Percentiles rank a stretch among this genome's conserved stretches.
phyloP scores from a whole-genome alignment of 2,888 invertebrate genomes.

The Horisme vitalbata region DNA sequence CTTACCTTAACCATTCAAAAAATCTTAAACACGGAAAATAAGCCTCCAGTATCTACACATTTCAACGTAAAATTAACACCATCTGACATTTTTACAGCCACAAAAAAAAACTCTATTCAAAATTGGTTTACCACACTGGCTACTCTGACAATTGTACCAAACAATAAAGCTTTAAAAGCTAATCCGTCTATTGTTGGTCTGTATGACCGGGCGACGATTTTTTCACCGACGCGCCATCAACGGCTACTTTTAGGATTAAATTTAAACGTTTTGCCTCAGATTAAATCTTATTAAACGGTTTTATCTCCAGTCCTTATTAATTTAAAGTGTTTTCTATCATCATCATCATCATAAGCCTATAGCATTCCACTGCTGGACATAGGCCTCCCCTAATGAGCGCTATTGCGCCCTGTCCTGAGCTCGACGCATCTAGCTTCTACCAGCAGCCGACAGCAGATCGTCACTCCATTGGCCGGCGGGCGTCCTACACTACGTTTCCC shows the following conservation, averaged over 20 bases:
- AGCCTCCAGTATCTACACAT: constrained; percentile 18
- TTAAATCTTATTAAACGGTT: too few relatives aligned
- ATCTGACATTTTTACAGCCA: constrained; percentile 21
- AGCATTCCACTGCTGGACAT: too few relatives aligned
- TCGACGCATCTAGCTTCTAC: too few relatives aligned
- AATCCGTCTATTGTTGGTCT: constrained; percentile 49
- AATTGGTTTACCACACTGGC: constrained; percentile 35
- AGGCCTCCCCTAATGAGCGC: too few relatives aligned
- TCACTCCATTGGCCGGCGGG: too few relatives aligned
- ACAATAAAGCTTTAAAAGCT: constrained; percentile 46
- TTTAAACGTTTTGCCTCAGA: constrained; percentile 5
- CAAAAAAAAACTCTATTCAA: constrained; percentile 28
- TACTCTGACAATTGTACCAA: constrained; percentile 38
- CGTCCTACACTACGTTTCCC: too few relatives aligned
- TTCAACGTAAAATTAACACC: constrained; percentile 34
- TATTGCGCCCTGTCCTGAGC: too few relatives aligned
- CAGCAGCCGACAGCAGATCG: too few relatives aligned
- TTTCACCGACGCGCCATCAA: constrained; percentile 26
- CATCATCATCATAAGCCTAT: too few relatives aligned
- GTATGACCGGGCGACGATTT: constrained; percentile 31
- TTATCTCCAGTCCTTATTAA: too few relatives aligned
- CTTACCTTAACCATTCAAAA: too few relatives aligned
- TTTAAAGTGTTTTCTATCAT: too few relatives aligned
- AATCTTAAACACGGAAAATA: constrained; percentile 6
- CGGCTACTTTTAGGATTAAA: constrained; percentile 29